Base-by-base conservation (phyloP, 2,113 vertebrate species). In the Todiramphus chloris region DNA sequence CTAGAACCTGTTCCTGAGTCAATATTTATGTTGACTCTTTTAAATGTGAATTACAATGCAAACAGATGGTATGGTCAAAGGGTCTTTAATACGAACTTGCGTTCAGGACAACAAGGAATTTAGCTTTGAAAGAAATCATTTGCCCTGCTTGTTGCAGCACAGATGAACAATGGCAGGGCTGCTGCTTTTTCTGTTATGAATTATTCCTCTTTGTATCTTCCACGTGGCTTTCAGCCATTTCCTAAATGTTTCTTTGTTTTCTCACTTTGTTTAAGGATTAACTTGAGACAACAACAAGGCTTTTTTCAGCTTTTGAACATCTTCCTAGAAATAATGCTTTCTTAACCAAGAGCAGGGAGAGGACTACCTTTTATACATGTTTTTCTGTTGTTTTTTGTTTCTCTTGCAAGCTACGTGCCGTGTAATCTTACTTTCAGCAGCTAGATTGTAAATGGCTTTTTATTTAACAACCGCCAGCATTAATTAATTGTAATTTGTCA, bases 21-120 rank as follows among this genome's bases (percentile, higher is more conserved):
- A 96, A 72, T 94, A 88, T 56, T 91, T 80, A 67, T 94, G 82
- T 93, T 95, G 89, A 91, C 59, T 89, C 81, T 88, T 79, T 83
- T 2, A 43, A 60, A 80, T 10, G 75, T 64, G 87, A 68, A 44
- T 90, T 80, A 81, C 68, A 87, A 8, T 41, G 84, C 79, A 82
- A 95, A 93, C 82, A 94, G 64, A 90, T 77, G 81, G 51, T 31
- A 27, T 30, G 64, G 78, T 81, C 67, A 91, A 78, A 91, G 73
- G 31, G 58, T 84, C 89, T 92, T 77, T 58, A 18, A 30, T 44
- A 11, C 7, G 27, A 74, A 37, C 72, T 37, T 37, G 44, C 14
- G 30, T 44, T 83, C 46, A 39, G 81, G 74, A 87, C 56, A 95
- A 70, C 30, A 30, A 55, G 89, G 83, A 93, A 83, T 95, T 92